Conservation (phyloP, 2,888 invertebrate species). For the Scaptomyza polygonia region DNA sequence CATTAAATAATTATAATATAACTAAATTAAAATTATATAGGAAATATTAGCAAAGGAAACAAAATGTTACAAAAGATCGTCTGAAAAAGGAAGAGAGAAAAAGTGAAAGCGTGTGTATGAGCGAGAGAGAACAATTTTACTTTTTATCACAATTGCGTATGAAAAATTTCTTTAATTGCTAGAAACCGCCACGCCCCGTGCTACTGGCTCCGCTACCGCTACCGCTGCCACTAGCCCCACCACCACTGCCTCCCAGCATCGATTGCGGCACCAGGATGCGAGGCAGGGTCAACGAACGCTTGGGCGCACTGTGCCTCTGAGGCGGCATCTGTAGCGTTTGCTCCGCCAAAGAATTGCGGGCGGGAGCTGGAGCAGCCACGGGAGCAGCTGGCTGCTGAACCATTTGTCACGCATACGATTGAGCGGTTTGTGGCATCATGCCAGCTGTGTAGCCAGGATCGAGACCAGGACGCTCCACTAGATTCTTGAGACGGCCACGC, state of each 20-base stretch:
- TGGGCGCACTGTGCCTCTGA: constrained; percentile 69
- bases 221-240: constrained; percentile 45
- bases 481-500: constrained; percentile 92
- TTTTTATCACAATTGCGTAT: constrained; percentile 84
- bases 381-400: constrained; percentile 6
- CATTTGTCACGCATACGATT: constrained; percentile 87
- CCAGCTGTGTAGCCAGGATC: constrained; percentile 73
- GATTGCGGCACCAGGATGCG: constrained; percentile 74
- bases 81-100: constrained; percentile 11
- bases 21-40: constrained; percentile 51
- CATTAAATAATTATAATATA: constrained; percentile 31
- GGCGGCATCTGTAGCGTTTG: constrained; percentile 35
- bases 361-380: constrained; percentile 5
- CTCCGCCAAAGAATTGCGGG: constrained; percentile 44
- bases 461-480: constrained; percentile 89
- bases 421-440: constrained; percentile 84
- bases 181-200: constrained; percentile 77
- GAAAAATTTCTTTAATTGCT: constrained; percentile 83
- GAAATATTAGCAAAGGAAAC: constrained; percentile 64
- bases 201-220: constrained; percentile 36
- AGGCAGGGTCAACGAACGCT: constrained; percentile 78
- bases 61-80: constrained; percentile 73
- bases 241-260: constrained; percentile 28
- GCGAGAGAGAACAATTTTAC: constrained; percentile 53
- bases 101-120: constrained; percentile 10